Conservation (phyloP, 2,797 vertebrate genomes). For the Syndactyla subalaris region DNA sequence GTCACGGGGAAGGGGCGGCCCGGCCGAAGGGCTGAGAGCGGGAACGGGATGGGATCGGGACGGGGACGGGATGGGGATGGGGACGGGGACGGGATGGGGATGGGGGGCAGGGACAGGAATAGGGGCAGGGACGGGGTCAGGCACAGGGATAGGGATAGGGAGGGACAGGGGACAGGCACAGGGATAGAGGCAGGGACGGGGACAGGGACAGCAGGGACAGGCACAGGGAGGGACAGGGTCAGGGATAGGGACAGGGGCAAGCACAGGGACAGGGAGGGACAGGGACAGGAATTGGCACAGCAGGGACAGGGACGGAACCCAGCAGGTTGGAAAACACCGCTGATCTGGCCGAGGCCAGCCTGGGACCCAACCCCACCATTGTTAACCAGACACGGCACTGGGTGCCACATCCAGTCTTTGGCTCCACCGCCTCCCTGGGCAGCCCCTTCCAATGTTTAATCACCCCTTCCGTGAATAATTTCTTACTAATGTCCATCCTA, state of each 20-base stretch:
- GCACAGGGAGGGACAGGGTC: too few relatives aligned
- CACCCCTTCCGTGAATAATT: neutral
- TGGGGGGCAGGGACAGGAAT: too few relatives aligned
- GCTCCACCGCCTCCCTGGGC: neutral
- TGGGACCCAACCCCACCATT: neutral
- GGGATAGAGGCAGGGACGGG: too few relatives aligned
- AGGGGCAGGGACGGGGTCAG: neutral
- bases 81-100: too few relatives aligned
- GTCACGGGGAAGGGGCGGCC: conserved; percentile 2
- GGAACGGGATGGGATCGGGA: too few relatives aligned
- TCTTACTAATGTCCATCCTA: neutral
- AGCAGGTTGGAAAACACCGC: neutral
- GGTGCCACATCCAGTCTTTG: neutral
- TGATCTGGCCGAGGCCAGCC: neutral
- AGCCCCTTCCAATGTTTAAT: neutral
- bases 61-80: neutral
- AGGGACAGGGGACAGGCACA: too few relatives aligned
- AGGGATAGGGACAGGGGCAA: too few relatives aligned
- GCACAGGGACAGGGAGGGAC: too few relatives aligned
- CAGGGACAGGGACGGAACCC: neutral
- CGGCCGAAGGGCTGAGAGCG: neutral
- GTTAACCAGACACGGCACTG: neutral
- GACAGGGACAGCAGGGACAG: too few relatives aligned
- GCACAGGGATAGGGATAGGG: too few relatives aligned
- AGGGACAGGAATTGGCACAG: too few relatives aligned